phyloP scores from a whole-genome alignment of 2,797 vertebrate species.

The Pseudotriccus pelzelni region DNA sequence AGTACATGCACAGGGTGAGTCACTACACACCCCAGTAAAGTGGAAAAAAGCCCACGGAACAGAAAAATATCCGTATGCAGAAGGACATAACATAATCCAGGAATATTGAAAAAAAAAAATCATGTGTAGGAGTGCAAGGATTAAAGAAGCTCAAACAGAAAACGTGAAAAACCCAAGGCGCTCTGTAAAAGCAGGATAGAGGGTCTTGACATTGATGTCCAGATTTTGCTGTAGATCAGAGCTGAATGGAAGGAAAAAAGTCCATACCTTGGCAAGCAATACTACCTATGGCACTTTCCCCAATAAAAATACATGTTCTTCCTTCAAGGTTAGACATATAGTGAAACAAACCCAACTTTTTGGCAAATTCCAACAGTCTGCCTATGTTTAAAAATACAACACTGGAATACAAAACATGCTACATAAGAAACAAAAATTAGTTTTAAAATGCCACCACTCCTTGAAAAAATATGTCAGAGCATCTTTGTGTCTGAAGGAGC shows the following conservation, averaged over 20 bases:
- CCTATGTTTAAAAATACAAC: neutral
- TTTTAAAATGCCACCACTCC: neutral
- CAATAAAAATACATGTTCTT: neutral
- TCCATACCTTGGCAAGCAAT: neutral
- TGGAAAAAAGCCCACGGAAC: neutral
- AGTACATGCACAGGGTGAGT: rapidly evolving
- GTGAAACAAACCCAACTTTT: neutral
- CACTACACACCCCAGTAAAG: rapidly evolving
- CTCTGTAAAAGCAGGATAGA: neutral
- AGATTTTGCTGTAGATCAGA: neutral
- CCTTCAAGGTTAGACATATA: neutral
- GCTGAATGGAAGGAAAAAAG: neutral
- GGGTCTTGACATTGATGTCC: rapidly evolving
- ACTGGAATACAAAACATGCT: neutral
- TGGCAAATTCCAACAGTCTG: neutral
- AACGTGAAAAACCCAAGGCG: neutral
- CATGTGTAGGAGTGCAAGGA: rapidly evolving
- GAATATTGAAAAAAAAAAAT: neutral
- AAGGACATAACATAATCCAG: neutral
- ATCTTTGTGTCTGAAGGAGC: neutral
- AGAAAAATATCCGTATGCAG: neutral
- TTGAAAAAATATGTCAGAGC: neutral
- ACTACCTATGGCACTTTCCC: neutral
- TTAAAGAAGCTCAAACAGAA: neutral
- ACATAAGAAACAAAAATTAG: neutral